phyloP scores from a whole-genome alignment of 2,113 vertebrate genomes.

The Cervus canadensis region DNA sequence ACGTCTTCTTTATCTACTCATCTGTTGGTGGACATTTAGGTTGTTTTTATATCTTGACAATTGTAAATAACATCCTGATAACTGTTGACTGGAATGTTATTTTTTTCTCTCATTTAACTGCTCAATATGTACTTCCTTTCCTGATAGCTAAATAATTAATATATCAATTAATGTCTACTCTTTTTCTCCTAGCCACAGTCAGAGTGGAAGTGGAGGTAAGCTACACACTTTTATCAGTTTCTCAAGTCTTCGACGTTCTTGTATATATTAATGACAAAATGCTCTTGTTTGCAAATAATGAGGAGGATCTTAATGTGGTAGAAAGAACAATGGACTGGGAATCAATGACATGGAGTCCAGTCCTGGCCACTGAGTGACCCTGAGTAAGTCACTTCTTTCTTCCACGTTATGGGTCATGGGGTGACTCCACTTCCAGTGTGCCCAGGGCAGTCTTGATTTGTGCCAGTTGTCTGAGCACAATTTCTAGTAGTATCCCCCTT shows the following conservation, averaged over 20 bases:
- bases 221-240: neutral
- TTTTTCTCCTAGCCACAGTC: slow-evolving; percentile 76
- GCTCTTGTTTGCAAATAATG: neutral
- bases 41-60: neutral
- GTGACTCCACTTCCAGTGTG: neutral
- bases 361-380: neutral
- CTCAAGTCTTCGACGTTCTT: neutral
- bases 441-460: neutral
- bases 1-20: neutral
- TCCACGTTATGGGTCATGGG: neutral
- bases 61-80: neutral
- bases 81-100: neutral
- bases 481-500: neutral
- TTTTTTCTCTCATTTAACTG: neutral
- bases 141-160: neutral
- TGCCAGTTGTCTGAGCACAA: neutral
- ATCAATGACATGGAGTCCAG: neutral
- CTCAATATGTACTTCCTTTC: neutral
- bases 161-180: slow-evolving; percentile 33
- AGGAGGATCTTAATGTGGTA: neutral
- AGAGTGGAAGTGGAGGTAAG: slow-evolving; percentile 82
- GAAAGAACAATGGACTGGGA: neutral
- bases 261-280: neutral
- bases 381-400: neutral
- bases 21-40: neutral